Evolutionary conservation across 2,888 invertebrate genomes (phyloP).

Genomic region (Harpagoxenus sublaevis): DNA sequence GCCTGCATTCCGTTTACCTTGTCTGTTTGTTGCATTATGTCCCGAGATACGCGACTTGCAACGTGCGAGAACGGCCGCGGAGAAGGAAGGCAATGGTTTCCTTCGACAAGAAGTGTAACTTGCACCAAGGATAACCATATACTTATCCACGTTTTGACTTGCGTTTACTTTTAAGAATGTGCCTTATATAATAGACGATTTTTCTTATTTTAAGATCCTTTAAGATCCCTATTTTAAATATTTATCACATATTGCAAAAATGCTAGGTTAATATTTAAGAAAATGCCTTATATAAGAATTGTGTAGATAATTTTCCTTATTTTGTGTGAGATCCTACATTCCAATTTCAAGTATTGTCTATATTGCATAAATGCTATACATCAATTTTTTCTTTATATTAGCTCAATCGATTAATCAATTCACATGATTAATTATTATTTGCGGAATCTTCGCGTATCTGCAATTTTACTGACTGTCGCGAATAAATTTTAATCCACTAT

Average conservation of each 20-base stretch:
- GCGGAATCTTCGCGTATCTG: neutral
- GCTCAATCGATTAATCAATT: neutral
- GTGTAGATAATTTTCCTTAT: neutral
- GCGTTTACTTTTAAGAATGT: neutral
- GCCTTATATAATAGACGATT: neutral
- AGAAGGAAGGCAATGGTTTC: neutral
- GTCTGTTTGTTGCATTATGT: constrained; percentile 49
- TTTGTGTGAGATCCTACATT: neutral
- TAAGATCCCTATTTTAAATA: neutral
- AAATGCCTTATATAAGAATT: neutral
- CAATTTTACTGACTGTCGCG: neutral
- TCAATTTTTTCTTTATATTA: neutral
- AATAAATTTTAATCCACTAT: neutral
- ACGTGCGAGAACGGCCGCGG: neutral
- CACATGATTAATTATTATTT: neutral
- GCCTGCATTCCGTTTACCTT: constrained; percentile 45
- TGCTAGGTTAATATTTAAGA: neutral
- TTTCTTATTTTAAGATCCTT: neutral
- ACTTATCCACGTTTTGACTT: neutral
- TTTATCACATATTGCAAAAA: neutral
- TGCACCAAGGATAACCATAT: neutral
- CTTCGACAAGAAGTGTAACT: neutral
- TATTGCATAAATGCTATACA: neutral
- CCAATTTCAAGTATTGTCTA: neutral
- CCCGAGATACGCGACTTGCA: neutral